These are phyloP conservation scores for Pangasianodon hypophthalmus DNA, from an alignment of 2,113 vertebrate species.

Conservation along the genomic window DNA sequence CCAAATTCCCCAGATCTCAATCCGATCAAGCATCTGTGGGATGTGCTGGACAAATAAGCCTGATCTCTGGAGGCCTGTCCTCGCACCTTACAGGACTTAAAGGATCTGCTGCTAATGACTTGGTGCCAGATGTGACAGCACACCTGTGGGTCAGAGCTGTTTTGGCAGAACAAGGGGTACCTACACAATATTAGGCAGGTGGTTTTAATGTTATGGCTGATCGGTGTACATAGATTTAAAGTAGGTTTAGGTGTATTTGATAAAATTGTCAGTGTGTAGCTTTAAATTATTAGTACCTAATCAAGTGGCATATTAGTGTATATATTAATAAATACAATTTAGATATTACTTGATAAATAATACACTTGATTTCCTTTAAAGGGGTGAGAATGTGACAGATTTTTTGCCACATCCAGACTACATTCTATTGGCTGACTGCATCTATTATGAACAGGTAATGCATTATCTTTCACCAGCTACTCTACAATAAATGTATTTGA, in stretches of 20 bases:
- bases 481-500: neutral
- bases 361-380: constrained; percentile 53
- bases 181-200: no score
- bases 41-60: no score
- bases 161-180: no score
- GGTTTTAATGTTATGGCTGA: no score
- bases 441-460: constrained; percentile 95
- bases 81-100: no score
- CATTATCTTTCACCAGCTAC: neutral
- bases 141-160: no score
- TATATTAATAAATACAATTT: neutral
- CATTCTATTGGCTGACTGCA: constrained; percentile 95
- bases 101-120: no score
- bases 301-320: neutral
- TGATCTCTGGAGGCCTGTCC: no score
- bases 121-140: no score
- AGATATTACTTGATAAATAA: neutral
- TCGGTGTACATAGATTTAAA: no score
- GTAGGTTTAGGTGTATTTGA: neutral
- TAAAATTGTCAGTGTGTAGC: neutral
- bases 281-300: neutral
- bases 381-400: constrained; percentile 86
- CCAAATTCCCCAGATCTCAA: no score
- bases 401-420: constrained; percentile 82
- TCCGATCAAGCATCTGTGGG: no score